phyloP scores from a whole-genome alignment of 2,797 vertebrate genomes.

The Crenichthys baileyi region DNA sequence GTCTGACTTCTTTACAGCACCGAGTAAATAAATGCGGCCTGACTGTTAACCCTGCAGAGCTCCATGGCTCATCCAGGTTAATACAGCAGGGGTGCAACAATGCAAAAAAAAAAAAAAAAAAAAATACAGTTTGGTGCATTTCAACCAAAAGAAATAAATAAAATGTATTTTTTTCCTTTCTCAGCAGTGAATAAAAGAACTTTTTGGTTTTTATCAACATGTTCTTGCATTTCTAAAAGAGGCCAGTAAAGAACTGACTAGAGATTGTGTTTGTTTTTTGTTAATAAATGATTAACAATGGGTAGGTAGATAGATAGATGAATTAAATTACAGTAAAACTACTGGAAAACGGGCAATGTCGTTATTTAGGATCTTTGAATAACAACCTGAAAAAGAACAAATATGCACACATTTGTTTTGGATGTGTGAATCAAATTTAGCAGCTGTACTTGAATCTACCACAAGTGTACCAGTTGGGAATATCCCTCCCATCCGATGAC shows the following conservation, averaged over 20 bases:
- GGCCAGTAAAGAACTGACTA: background rate
- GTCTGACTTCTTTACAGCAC: background rate
- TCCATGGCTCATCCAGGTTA: background rate
- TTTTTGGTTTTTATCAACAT: background rate
- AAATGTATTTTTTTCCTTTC: background rate
- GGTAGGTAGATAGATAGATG: too few species aligned
- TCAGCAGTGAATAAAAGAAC: background rate
- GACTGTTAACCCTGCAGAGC: background rate
- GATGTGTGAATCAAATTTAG: background rate
- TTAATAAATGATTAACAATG: too few species aligned
- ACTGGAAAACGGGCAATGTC: too few species aligned
- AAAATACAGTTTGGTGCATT: background rate
- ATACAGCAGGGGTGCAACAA: background rate
- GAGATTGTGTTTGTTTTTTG: background rate
- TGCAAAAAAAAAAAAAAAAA: too few species aligned
- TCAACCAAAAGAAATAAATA: background rate
- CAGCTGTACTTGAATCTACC: too few species aligned
- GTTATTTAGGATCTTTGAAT: too few species aligned
- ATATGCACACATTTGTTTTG: background rate
- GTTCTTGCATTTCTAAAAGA: too few species aligned
- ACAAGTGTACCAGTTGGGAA: too few species aligned
- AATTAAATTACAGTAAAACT: too few species aligned
- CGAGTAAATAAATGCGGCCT: background rate
- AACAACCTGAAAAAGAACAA: too few species aligned
- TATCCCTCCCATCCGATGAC: too few species aligned